phyloP scores from a whole-genome alignment of 2,113 vertebrate species.

The Crotalus horridus region DNA sequence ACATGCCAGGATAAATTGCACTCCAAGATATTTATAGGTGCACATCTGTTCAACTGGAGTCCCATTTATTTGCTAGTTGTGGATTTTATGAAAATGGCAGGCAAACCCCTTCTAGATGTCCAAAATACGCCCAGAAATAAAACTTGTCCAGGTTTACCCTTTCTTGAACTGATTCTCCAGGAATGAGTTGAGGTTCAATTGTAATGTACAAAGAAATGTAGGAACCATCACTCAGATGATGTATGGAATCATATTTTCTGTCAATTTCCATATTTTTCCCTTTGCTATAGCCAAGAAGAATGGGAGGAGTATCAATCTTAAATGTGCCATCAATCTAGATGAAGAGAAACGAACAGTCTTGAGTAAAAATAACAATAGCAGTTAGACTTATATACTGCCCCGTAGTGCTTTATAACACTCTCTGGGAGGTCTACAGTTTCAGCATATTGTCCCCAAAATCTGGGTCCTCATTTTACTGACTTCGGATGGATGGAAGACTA shows the following conservation, averaged over 20 bases:
- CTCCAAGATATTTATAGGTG: background rate
- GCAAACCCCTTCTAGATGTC: background rate
- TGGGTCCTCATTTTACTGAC: background rate
- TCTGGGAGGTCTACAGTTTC: background rate
- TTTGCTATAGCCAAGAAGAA: constrained; percentile 93
- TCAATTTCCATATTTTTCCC: constrained; percentile 72
- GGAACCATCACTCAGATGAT: constrained; percentile 79
- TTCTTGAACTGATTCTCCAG: constrained; percentile 85
- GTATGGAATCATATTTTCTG: constrained; percentile 74
- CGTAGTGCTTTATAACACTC: background rate
- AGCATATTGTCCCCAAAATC: background rate
- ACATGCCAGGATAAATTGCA: background rate
- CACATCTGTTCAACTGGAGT: background rate
- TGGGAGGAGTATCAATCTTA: constrained; percentile 85
- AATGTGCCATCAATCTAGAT: constrained; percentile 93
- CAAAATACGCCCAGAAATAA: constrained; percentile 6
- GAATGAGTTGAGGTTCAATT: constrained; percentile 89
- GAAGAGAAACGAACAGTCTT: background rate
- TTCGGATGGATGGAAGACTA: background rate
- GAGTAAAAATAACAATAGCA: background rate
- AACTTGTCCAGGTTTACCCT: constrained; percentile 72
- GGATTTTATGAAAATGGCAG: background rate
- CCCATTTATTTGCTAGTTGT: background rate
- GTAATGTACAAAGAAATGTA: constrained; percentile 95
- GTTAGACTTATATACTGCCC: background rate